Conservation (phyloP, 1,140 invertebrate species). For the Batillaria attramentaria region DNA sequence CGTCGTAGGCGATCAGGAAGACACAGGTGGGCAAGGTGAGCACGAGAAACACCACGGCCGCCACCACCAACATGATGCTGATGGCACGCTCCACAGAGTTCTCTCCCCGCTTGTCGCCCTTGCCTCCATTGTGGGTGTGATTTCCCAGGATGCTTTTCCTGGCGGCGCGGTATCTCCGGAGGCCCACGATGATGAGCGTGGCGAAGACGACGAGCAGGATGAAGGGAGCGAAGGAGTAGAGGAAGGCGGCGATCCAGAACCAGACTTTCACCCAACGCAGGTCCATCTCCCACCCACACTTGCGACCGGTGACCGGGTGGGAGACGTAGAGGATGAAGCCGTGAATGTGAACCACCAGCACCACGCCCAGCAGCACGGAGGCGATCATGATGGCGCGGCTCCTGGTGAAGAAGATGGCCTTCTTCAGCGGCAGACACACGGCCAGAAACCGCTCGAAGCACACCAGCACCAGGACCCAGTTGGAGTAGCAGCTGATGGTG, state of each 20-base stretch:
- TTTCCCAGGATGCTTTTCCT: slow-evolving; percentile 17
- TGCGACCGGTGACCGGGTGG: slow-evolving; percentile 22
- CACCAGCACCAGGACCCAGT: slow-evolving; percentile 59
- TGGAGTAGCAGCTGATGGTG: slow-evolving; percentile 52
- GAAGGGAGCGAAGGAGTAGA: slow-evolving; percentile 50
- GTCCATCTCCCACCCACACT: slow-evolving; percentile 29
- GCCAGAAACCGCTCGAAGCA: slow-evolving; percentile 58
- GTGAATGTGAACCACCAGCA: slow-evolving; percentile 48
- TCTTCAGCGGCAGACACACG: slow-evolving; percentile 54
- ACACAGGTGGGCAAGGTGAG: slow-evolving; percentile 41
- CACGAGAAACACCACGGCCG: slow-evolving; percentile 36
- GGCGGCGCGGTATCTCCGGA: slow-evolving; percentile 38
- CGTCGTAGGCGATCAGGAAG: slow-evolving; percentile 9
- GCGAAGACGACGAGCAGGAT: slow-evolving; percentile 45
- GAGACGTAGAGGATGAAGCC: slow-evolving; percentile 43
- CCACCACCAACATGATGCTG: slow-evolving; percentile 41
- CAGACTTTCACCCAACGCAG: slow-evolving; percentile 38
- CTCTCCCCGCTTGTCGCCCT: slow-evolving; percentile 31
- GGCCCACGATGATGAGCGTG: slow-evolving; percentile 41
- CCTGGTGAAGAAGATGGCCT: slow-evolving; percentile 46
- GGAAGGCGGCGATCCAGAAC: slow-evolving; percentile 53
- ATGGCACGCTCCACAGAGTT: slow-evolving; percentile 47
- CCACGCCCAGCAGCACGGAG: slow-evolving; percentile 32
- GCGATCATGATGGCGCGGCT: slow-evolving; percentile 39
- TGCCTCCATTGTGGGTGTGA: background rate